A percentile compares a stretch with the other conserved stretches of the same genome.
These are phyloP conservation scores for Aromia moschata DNA, from an alignment of 2,888 invertebrate genomes.

Conservation along the genomic window DNA sequence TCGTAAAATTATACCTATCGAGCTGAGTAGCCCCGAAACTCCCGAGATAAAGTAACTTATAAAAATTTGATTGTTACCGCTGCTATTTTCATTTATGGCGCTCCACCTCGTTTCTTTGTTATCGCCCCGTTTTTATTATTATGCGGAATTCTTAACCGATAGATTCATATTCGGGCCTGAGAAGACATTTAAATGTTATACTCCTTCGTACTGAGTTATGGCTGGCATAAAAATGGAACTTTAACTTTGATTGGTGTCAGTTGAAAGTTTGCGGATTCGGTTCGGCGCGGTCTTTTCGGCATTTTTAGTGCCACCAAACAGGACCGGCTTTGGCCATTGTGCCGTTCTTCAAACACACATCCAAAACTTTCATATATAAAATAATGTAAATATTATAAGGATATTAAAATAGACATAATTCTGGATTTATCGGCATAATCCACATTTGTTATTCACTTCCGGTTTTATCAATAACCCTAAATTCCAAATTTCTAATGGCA, in stretches of 20 bases:
- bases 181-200: slow-evolving; percentile 51
- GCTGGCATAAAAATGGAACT: slow-evolving; percentile 56
- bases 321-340: too few relatives aligned
- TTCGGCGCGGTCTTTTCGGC: slow-evolving; percentile 44
- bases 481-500: too few relatives aligned
- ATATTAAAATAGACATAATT: too few relatives aligned
- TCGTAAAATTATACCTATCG: slow-evolving; percentile 47
- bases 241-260: slow-evolving; percentile 57
- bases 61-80: slow-evolving; percentile 52
- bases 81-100: slow-evolving; percentile 56
- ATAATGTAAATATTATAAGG: too few relatives aligned
- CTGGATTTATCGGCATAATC: too few relatives aligned
- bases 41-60: slow-evolving; percentile 52
- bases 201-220: slow-evolving; percentile 52
- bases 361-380: too few relatives aligned
- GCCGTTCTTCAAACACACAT: too few relatives aligned
- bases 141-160: slow-evolving; percentile 50
- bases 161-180: slow-evolving; percentile 48
- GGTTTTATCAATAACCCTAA: too few relatives aligned
- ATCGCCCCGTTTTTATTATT: slow-evolving; percentile 54
- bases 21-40: slow-evolving; percentile 33
- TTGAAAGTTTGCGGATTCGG: slow-evolving; percentile 55
- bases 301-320: too few relatives aligned
- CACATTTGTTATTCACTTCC: too few relatives aligned
- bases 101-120: slow-evolving; percentile 55